These are phyloP conservation scores for Erythrolamprus reginae DNA, from an alignment of 2,113 vertebrate species.

Conservation along the genomic window DNA sequence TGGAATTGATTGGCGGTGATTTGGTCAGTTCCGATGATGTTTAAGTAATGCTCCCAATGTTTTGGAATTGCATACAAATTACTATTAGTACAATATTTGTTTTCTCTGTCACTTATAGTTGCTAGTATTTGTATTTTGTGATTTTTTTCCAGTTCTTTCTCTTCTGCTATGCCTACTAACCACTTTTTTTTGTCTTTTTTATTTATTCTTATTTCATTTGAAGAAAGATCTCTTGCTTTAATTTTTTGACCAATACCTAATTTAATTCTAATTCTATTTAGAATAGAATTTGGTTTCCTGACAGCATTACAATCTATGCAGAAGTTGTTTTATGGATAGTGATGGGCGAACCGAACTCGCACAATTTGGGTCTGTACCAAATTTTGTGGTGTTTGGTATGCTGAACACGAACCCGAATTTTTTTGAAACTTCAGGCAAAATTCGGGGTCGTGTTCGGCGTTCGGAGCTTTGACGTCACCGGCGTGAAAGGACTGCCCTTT, in stretches of 20 bases:
- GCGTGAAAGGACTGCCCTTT: no score
- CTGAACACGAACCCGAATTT: no score
- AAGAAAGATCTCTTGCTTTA: background rate
- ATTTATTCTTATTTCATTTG: background rate
- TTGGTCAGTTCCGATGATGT: background rate
- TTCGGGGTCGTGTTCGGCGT: no score
- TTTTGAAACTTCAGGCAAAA: no score
- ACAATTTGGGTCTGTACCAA: no score
- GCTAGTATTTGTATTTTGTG: background rate
- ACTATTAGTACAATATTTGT: background rate
- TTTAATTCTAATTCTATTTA: no score
- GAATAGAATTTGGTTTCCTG: background rate
- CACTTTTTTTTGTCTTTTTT: background rate
- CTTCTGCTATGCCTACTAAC: background rate
- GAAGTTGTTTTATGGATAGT: no score
- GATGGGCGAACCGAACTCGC: no score
- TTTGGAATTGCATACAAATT: background rate
- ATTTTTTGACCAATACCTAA: background rate
- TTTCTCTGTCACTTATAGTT: background rate
- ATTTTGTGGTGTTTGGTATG: no score
- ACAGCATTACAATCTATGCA: background rate
- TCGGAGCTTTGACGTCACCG: no score
- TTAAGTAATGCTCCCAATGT: background rate
- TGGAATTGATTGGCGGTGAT: background rate
- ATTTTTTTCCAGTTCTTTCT: background rate